Base-by-base conservation (phyloP, 2,888 invertebrate genomes). In the Malthinus flaveolus region DNA sequence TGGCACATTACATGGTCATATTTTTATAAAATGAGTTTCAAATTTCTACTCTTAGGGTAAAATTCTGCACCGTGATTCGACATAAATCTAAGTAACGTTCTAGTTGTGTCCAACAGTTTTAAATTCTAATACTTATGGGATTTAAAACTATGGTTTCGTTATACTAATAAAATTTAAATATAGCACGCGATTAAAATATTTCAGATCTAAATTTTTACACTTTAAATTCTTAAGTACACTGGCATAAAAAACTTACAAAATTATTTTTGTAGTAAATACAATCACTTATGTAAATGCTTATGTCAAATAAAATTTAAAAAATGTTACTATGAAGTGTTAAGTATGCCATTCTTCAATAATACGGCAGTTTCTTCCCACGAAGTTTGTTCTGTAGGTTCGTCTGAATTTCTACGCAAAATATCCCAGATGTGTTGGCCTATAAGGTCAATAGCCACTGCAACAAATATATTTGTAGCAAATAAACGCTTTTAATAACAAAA, bases 341-440 rank as follows among this genome's bases (percentile, higher is more conserved):
- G 23, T 36, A 61, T 15, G 50, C 56, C 56, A 50, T 61, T 56
- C 57, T 56, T 57, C 57, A 57, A 51, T 39, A 74, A 75, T 55
- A 79, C 79, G 58, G 72, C 5, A 23, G 72, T 50, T 76, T 78
- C 12, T 68, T 70, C 13, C 79, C 79, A 67, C 79, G 80, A 71
- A 78, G 78, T 7, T 72, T 73, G 32, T 82, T 81, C 59, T 70
- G 71, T 67, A 80, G 79, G 2, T 23, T 23, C 23, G 23, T 23
- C 23, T 46, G 75, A 70, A 52, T 75, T 66, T 60, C 78, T 78
- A 66, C 85, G 90, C 82, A 97, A 89, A 75, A 96, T 90, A 83
- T 97, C 97, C 87, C 95, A 90, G 82, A 98, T 97, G 87, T 98
- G 97, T 81, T 97, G 96, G 74, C 97, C 97, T 83, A 99, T 97